phyloP scores from a whole-genome alignment of 35 echinoderm and acorn worm species.

The Strongylocentrotus purpuratus region DNA sequence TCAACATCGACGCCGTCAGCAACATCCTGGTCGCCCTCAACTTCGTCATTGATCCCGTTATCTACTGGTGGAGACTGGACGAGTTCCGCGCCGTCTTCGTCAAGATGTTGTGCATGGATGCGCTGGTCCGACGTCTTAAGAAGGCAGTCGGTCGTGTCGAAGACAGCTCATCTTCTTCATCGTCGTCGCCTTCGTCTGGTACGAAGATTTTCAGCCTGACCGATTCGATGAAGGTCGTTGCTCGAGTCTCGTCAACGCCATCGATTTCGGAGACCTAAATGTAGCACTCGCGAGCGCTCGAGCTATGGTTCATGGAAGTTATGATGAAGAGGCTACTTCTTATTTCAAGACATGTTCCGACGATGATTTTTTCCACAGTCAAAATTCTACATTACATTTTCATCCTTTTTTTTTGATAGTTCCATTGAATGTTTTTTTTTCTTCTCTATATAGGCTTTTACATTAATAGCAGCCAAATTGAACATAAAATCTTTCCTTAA shows the following conservation, averaged over 20 bases:
- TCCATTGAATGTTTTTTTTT: too few relatives aligned
- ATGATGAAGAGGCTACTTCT: too few relatives aligned
- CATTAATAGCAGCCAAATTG: too few relatives aligned
- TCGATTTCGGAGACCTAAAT: not conserved
- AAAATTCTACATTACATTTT: too few relatives aligned
- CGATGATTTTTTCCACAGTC: too few relatives aligned
- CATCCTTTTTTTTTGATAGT: too few relatives aligned
- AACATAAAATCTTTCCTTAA: too few relatives aligned
- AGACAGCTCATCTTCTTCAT: too few relatives aligned
- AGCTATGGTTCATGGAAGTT: too few relatives aligned
- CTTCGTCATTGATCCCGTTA: conserved; percentile 42
- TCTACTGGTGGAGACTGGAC: conserved; percentile 44
- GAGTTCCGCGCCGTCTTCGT: not conserved
- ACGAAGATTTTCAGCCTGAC: not conserved
- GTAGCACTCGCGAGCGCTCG: too few relatives aligned
- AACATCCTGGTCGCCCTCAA: conserved; percentile 47
- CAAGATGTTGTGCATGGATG: not conserved
- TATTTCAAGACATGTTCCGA: too few relatives aligned
- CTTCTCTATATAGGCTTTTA: too few relatives aligned
- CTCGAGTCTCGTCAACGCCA: not conserved
- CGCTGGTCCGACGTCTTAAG: not conserved
- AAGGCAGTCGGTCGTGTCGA: not conserved
- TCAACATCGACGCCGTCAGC: conserved; percentile 41
- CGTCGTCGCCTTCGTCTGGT: not conserved
- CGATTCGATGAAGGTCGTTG: not conserved